Base-by-base conservation (phyloP, 2,888 invertebrate species). In the Cecidostiba fungosa region DNA sequence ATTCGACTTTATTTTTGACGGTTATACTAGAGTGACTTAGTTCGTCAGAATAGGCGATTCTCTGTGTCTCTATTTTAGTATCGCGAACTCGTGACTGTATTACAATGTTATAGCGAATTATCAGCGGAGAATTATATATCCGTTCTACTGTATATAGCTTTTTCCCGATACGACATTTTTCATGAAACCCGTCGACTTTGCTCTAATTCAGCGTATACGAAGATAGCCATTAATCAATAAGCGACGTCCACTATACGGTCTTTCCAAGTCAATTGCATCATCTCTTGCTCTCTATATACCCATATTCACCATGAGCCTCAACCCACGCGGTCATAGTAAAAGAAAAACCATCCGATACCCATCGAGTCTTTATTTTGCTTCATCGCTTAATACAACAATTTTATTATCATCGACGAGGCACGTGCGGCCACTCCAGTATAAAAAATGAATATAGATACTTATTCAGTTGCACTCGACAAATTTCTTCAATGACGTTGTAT, bases 221-320 rank as follows among this genome's bases (percentile, higher is more conserved):
- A 59, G 59, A 59, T 59, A 59, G 59, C n/a, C 59, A 23, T 59
- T 59, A 59, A 59, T 59, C 59, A 59, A 23, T 59, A 59, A 59
- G 10, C 23, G 23, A 59, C n/a, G 19, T 59, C 16, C n/a, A 54
- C 54, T 19, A 19, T 43, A 12, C 43, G 43, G 43, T 32, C 16
- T 54, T 54, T 54, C n/a, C 54, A 54, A 54, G 54, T 23, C 59
- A 23, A 59, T 59, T 59, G 23, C 59, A 59, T 59, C 59, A 59
- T n/a, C 59, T 12, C n/a, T 23, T 2, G 23, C 59, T 59, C 50
- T 2, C 19, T 8, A 16, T 59, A 59, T 23, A 23, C 1, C 8
- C 10, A 50, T 12, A 12, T 12, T 4, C 50, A 5, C 16, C n/a
- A n/a, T n/a, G n/a, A n/a, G n/a, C n/a, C n/a, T 12, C n/a, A 54